These are phyloP conservation scores for Actenoides hombroni DNA, from an alignment of 2,113 vertebrate genomes.

Conservation along the genomic window DNA sequence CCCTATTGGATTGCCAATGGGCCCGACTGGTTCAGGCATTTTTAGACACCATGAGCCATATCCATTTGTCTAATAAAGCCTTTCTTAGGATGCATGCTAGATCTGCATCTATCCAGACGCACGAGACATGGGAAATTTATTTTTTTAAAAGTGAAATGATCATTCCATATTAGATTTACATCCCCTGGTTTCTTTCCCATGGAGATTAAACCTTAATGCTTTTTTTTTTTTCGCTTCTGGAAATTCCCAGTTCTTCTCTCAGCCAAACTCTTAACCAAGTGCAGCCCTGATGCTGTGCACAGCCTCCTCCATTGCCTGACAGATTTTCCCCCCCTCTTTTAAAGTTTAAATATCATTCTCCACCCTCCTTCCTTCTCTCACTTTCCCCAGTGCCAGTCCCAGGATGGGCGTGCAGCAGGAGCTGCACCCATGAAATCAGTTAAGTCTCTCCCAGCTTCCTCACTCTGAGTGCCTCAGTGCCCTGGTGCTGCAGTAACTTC, in stretches of 20 bases:
- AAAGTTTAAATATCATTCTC: not conserved
- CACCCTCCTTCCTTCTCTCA: not conserved
- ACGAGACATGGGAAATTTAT: not conserved
- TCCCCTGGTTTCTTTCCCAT: not conserved
- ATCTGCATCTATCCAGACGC: not conserved
- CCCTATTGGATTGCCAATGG: not conserved
- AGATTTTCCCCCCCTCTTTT: not conserved
- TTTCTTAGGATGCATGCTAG: not conserved
- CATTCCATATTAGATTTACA: accelerated
- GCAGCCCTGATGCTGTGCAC: not conserved
- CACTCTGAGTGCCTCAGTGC: accelerated
- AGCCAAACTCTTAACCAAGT: not conserved
- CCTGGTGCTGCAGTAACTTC: not conserved
- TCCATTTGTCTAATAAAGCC: not conserved
- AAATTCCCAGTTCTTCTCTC: not conserved
- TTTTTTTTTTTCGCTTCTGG: not conserved
- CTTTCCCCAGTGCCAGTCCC: not conserved
- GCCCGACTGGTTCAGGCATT: not conserved
- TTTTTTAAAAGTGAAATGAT: not conserved
- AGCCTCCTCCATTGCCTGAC: not conserved
- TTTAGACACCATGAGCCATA: not conserved
- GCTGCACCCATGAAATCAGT: not conserved
- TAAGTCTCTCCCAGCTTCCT: not conserved
- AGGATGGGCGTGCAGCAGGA: not conserved
- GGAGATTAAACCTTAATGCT: not conserved